These are phyloP conservation scores for Ctenomys sociabilis DNA, from an alignment of 2,113 vertebrate species.

Conservation along the genomic window DNA sequence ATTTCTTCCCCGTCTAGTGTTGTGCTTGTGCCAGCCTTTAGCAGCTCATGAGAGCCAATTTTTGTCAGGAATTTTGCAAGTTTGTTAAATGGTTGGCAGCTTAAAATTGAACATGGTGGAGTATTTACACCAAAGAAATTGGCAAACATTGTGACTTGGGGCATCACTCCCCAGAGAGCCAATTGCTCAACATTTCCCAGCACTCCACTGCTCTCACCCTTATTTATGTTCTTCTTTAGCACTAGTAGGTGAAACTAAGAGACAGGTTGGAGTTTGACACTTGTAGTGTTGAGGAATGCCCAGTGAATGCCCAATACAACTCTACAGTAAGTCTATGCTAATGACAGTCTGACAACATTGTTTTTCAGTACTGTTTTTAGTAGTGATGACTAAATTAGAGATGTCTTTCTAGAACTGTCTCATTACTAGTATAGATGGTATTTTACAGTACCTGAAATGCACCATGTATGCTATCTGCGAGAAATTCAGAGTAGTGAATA, in stretches of 20 bases:
- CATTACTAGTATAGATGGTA: neutral
- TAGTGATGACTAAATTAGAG: neutral
- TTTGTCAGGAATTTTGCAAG: constrained; percentile 53
- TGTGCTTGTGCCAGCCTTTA: neutral
- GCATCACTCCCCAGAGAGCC: neutral
- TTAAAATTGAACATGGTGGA: neutral
- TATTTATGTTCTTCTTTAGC: neutral
- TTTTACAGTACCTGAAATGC: neutral
- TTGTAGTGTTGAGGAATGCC: neutral
- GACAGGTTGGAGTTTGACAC: neutral
- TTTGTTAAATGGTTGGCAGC: constrained; percentile 12
- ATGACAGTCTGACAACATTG: neutral
- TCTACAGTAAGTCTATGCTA: neutral
- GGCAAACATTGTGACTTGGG: constrained; percentile 12
- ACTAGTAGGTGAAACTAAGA: neutral
- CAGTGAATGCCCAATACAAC: neutral
- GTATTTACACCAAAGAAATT: constrained; percentile 50
- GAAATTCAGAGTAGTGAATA: constrained; percentile 22
- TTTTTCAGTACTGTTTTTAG: neutral
- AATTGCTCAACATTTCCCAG: neutral
- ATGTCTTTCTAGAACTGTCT: constrained; percentile 52
- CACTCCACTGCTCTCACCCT: neutral
- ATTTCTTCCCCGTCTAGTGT: neutral
- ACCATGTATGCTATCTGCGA: neutral
- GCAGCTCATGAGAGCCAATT: neutral